Conservation (phyloP, 2,797 vertebrate species). For the Chlorospingus semifuscus region DNA sequence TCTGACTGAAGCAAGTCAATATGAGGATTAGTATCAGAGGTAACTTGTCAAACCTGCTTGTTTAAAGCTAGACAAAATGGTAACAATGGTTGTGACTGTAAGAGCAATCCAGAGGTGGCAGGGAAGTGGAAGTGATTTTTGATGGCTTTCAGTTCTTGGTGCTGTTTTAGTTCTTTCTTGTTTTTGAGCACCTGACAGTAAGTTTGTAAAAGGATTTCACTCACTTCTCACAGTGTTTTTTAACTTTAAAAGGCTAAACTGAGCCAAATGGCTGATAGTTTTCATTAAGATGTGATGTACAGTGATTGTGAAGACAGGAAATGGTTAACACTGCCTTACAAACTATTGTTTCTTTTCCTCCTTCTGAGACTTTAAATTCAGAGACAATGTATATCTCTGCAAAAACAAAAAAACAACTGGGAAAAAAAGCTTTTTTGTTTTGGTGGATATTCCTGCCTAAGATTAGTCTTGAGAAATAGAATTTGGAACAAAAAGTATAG, state of each 20-base stretch:
- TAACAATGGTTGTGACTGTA: fast-evolving
- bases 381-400: fast-evolving
- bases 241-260: neutral
- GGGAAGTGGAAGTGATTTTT: neutral
- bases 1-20: neutral
- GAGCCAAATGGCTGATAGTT: fast-evolving
- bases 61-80: neutral
- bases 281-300: neutral
- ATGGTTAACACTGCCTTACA: neutral
- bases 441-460: neutral
- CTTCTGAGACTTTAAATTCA: neutral
- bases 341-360: neutral
- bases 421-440: neutral
- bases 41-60: neutral
- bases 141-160: neutral
- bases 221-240: neutral
- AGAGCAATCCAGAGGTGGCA: neutral
- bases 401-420: neutral
- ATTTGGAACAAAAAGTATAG: neutral
- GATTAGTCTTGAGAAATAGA: neutral
- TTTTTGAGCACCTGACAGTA: neutral
- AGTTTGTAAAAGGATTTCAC: neutral
- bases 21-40: neutral
- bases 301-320: neutral
- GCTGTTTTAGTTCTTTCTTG: neutral